These are phyloP conservation scores for Hydrotaea cyrtoneurina DNA, from an alignment of 2,888 invertebrate genomes.

Conservation along the genomic window DNA sequence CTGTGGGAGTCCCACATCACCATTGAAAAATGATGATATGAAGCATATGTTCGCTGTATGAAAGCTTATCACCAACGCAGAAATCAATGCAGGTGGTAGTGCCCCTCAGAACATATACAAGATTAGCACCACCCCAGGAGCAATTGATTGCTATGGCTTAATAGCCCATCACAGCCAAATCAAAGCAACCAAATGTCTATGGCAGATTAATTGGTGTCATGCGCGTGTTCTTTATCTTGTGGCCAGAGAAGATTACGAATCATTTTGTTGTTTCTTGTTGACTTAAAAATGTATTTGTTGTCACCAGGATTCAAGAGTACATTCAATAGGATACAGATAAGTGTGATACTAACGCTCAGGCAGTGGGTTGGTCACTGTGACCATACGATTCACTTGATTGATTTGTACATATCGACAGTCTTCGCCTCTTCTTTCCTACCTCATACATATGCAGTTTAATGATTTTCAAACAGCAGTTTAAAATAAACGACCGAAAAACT, in stretches of 20 bases:
- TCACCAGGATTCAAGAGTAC: background rate
- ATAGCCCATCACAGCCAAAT: constrained; percentile 26
- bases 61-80: background rate
- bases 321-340: background rate
- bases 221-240: background rate
- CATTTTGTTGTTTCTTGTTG: background rate
- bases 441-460: too few species aligned
- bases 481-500: too few species aligned
- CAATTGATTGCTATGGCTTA: constrained; percentile 54
- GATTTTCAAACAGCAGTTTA: too few species aligned
- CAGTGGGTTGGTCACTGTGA: too few species aligned
- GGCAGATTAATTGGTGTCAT: constrained; percentile 1
- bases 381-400: too few species aligned
- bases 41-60: too few species aligned
- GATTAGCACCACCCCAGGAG: too few species aligned
- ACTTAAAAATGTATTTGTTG: background rate
- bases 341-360: background rate
- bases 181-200: background rate
- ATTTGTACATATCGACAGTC: too few species aligned
- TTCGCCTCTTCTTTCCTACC: too few species aligned
- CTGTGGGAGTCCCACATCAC: too few species aligned
- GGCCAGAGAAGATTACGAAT: background rate
- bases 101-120: background rate
- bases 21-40: too few species aligned
- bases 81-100: background rate